Evolutionary conservation across 2,113 vertebrate species (phyloP).

Genomic region (Phyllopteryx taeniolatus): DNA sequence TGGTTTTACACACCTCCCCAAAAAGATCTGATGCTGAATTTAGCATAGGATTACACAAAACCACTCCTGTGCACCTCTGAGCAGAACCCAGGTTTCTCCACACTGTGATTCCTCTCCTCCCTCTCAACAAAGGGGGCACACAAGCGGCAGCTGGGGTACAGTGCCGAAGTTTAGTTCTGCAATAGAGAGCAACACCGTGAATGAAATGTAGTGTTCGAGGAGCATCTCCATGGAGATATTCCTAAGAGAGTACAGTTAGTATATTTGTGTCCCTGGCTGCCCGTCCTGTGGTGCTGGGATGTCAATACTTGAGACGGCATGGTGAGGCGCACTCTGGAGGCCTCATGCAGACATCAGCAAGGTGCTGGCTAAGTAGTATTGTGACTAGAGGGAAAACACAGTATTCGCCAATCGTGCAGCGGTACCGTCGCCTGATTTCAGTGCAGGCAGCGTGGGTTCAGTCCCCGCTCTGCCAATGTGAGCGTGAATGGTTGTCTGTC

Average conservation of each 20-base stretch:
- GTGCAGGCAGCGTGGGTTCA: neutral
- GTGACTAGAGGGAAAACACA: slow-evolving; percentile 40
- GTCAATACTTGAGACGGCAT: slow-evolving; percentile 18
- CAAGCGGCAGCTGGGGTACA: slow-evolving; percentile 64
- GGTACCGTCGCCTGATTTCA: neutral
- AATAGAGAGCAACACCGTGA: slow-evolving; percentile 52
- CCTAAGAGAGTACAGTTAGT: slow-evolving; percentile 35
- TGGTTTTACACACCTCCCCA: slow-evolving; percentile 66
- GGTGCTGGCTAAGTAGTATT: slow-evolving; percentile 40
- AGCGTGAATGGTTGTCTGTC: neutral
- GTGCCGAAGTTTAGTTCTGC: slow-evolving; percentile 67
- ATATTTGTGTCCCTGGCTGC: slow-evolving; percentile 39
- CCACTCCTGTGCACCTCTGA: slow-evolving; percentile 65
- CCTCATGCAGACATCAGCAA: slow-evolving; percentile 46
- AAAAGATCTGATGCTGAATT: slow-evolving; percentile 75
- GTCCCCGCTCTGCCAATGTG: neutral
- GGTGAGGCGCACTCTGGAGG: slow-evolving; percentile 23
- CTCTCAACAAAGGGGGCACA: slow-evolving; percentile 58
- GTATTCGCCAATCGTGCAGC: neutral
- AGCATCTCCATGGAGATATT: slow-evolving; percentile 47
- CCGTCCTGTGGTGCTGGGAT: slow-evolving; percentile 35
- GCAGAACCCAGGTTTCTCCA: slow-evolving; percentile 63
- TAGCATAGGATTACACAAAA: slow-evolving; percentile 77
- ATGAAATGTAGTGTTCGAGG: slow-evolving; percentile 43
- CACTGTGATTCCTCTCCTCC: slow-evolving; percentile 66